Evolutionary conservation across 2,888 invertebrate genomes (phyloP).

Genomic region (Rutpela maculata): DNA sequence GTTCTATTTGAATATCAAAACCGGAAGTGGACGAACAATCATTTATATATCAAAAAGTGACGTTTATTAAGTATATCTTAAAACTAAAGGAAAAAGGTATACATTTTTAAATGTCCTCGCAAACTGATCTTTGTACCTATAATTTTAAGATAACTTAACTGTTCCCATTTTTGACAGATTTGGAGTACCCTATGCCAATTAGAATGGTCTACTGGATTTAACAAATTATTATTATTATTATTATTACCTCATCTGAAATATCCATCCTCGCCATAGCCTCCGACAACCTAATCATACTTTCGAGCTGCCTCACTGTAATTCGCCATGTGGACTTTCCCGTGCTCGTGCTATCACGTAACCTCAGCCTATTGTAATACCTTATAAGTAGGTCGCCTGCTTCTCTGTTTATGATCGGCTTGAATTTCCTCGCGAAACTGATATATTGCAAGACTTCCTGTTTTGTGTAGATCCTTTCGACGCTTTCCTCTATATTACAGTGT

Average conservation of each 20-base stretch:
- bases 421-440: constrained; percentile 96
- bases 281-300: constrained; percentile 95
- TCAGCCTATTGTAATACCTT: constrained; percentile 87
- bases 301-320: constrained; percentile 96
- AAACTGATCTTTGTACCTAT: too few species aligned
- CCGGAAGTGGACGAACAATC: too few species aligned
- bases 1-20: too few species aligned
- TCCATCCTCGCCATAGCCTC: constrained; percentile 98
- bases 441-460: constrained; percentile 94
- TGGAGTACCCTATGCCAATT: too few species aligned
- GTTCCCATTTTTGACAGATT: too few species aligned
- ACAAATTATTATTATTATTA: too few species aligned
- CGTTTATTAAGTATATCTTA: too few species aligned
- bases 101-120: too few species aligned
- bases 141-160: too few species aligned
- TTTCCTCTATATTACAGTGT: constrained; percentile 89
- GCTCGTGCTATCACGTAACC: constrained; percentile 86
- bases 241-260: constrained; percentile 92
- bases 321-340: constrained; percentile 87
- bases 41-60: too few species aligned
- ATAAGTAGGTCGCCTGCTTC: constrained; percentile 91
- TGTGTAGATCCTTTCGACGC: constrained; percentile 87
- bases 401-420: constrained; percentile 90
- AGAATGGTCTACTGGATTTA: too few species aligned
- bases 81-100: too few species aligned